phyloP scores from a whole-genome alignment of 2,113 vertebrate genomes.

The Pseudorhombus dupliciocellatus region DNA sequence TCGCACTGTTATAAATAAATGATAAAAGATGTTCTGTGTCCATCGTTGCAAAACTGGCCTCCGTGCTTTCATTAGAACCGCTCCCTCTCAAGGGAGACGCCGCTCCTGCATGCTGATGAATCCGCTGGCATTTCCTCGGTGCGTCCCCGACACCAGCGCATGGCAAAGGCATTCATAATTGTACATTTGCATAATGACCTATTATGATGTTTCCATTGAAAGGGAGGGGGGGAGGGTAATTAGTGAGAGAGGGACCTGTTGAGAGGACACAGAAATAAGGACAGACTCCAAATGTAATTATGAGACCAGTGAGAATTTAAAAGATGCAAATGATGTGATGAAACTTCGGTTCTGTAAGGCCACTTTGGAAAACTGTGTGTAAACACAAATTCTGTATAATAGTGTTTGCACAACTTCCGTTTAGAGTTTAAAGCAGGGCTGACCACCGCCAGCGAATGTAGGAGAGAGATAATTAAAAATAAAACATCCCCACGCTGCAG shows the following conservation, averaged over 20 bases:
- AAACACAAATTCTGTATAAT: neutral
- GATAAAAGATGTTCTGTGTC: neutral
- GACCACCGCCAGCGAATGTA: neutral
- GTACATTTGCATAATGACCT: slow-evolving; percentile 70
- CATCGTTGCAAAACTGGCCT: neutral
- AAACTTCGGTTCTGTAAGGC: neutral
- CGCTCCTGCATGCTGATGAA: slow-evolving; percentile 54
- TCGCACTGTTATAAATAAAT: neutral
- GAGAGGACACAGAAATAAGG: slow-evolving; percentile 17
- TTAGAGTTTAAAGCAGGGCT: neutral
- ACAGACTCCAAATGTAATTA: neutral
- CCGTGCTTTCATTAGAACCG: slow-evolving; percentile 45
- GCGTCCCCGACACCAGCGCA: slow-evolving; percentile 23
- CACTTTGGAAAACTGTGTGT: neutral
- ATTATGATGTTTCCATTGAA: slow-evolving; percentile 66
- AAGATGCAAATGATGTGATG: too few relatives aligned
- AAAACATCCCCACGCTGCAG: neutral
- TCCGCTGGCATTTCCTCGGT: slow-evolving; percentile 48
- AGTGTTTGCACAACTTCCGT: neutral
- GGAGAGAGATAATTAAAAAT: neutral
- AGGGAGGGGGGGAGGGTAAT: slow-evolving; percentile 58
- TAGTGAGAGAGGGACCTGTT: slow-evolving; percentile 44
- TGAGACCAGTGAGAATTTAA: too few relatives aligned
- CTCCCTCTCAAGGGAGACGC: slow-evolving; percentile 15
- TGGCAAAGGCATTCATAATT: slow-evolving; percentile 47